These are phyloP conservation scores for Leucopsar rothschildi DNA, from an alignment of 2,113 vertebrate species.

Conservation along the genomic window DNA sequence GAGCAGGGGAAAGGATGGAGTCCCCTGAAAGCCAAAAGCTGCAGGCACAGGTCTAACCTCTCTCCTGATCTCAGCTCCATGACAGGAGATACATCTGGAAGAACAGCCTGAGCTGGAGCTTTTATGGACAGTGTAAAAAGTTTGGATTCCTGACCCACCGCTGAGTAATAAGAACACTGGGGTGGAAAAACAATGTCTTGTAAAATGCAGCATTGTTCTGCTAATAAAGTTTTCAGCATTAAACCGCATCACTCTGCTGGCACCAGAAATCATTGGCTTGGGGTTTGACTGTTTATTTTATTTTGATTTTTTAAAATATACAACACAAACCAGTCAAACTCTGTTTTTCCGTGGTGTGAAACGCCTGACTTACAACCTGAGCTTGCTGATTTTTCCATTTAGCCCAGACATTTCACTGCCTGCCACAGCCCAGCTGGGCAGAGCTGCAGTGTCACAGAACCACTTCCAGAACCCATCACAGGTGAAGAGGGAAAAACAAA, in stretches of 20 bases:
- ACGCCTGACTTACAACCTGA: constrained; percentile 48
- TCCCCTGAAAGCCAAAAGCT: not conserved
- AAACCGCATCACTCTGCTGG: constrained; percentile 39
- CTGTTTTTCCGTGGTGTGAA: constrained; percentile 34
- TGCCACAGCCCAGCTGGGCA: not conserved
- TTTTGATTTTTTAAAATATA: constrained; percentile 6
- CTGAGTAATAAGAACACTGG: constrained; percentile 36
- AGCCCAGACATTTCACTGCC: constrained; percentile 12
- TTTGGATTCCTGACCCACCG: constrained; percentile 10
- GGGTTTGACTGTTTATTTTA: constrained; percentile 62
- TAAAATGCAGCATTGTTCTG: constrained; percentile 64
- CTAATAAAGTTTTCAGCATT: constrained; percentile 64
- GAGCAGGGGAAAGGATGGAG: not conserved
- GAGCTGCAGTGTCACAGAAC: not conserved
- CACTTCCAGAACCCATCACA: constrained; percentile 41
- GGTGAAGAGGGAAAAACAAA: constrained; percentile 26
- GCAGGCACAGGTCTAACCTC: not conserved
- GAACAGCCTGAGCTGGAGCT: not conserved
- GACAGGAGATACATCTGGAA: not conserved
- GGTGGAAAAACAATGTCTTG: constrained; percentile 56
- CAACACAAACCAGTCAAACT: constrained; percentile 32
- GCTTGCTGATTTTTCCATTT: constrained; percentile 54
- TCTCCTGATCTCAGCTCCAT: not conserved
- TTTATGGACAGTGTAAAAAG: not conserved
- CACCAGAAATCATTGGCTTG: constrained; percentile 20